These are phyloP conservation scores for Aphelenchoides fujianensis DNA, from an alignment of 1,140 invertebrate genomes.

Conservation along the genomic window DNA sequence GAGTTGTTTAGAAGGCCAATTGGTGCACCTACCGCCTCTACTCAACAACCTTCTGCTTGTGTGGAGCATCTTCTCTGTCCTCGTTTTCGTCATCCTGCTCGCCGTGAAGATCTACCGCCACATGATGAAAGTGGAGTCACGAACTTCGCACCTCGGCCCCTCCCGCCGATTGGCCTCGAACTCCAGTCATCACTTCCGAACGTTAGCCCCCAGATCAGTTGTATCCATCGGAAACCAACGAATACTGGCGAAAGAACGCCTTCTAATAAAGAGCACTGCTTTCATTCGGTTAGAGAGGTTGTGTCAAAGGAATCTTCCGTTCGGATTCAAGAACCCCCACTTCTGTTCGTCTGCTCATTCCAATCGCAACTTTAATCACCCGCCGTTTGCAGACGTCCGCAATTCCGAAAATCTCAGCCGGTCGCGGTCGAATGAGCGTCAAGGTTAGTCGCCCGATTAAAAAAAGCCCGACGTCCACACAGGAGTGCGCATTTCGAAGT, in stretches of 20 bases:
- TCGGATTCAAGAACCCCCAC: no score
- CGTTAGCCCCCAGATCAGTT: background rate
- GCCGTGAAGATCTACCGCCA: background rate
- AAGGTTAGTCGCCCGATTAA: slow-evolving; percentile 2
- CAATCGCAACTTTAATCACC: background rate
- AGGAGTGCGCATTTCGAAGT: background rate
- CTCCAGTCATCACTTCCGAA: background rate
- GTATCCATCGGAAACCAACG: background rate
- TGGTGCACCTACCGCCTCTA: background rate
- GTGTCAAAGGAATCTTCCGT: no score
- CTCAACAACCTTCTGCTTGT: slow-evolving; percentile 4
- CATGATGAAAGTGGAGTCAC: background rate
- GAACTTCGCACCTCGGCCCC: background rate
- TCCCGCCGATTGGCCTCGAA: background rate
- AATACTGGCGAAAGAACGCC: background rate
- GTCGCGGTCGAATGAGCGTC: background rate
- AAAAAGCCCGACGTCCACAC: no score
- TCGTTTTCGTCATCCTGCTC: background rate
- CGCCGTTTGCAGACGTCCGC: background rate
- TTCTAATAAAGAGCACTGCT: background rate
- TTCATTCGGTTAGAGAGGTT: no score
- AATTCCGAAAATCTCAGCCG: background rate
- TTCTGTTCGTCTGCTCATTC: no score
- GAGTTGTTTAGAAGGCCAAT: background rate
- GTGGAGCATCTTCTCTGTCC: background rate